A percentile compares a stretch with the other conserved stretches of the same genome.
These are phyloP conservation scores for Helostoma temminkii DNA, from an alignment of 2,797 vertebrate species.

Conservation along the genomic window DNA sequence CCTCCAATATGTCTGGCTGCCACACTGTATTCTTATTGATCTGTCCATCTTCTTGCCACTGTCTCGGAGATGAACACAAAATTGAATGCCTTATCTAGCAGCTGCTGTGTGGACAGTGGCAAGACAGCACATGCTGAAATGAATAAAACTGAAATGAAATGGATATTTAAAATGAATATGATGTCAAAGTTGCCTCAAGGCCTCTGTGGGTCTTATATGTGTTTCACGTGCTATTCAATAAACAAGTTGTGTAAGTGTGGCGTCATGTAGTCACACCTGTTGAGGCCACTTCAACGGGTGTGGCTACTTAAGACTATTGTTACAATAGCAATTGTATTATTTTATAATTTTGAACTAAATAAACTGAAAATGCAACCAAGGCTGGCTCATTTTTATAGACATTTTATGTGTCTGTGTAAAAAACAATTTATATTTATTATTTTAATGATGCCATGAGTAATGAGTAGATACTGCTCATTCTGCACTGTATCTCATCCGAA, in stretches of 20 bases:
- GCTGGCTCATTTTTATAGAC: no score
- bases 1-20: slow-evolving; percentile 44
- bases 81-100: slow-evolving; percentile 66
- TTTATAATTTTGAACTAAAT: slow-evolving; percentile 26
- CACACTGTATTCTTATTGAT: slow-evolving; percentile 71
- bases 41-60: slow-evolving; percentile 62
- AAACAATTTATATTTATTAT: slow-evolving; percentile 22
- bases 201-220: slow-evolving; percentile 28
- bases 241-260: slow-evolving; percentile 31
- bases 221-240: slow-evolving; percentile 13
- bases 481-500: slow-evolving; percentile 27
- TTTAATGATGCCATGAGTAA: slow-evolving; percentile 46
- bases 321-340: background rate
- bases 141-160: slow-evolving; percentile 67
- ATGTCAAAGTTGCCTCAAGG: slow-evolving; percentile 34
- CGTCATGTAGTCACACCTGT: slow-evolving; percentile 24
- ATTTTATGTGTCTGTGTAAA: slow-evolving; percentile 32
- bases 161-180: slow-evolving; percentile 61
- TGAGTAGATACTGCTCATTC: slow-evolving; percentile 32
- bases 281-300: background rate
- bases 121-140: slow-evolving; percentile 15
- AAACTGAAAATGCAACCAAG: slow-evolving; percentile 14
- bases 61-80: slow-evolving; percentile 56
- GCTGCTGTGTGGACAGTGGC: slow-evolving; percentile 57
- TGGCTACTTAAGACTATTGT: background rate